These are phyloP conservation scores for Thunnus thynnus DNA, from an alignment of 2,113 vertebrate genomes.

Conservation along the genomic window DNA sequence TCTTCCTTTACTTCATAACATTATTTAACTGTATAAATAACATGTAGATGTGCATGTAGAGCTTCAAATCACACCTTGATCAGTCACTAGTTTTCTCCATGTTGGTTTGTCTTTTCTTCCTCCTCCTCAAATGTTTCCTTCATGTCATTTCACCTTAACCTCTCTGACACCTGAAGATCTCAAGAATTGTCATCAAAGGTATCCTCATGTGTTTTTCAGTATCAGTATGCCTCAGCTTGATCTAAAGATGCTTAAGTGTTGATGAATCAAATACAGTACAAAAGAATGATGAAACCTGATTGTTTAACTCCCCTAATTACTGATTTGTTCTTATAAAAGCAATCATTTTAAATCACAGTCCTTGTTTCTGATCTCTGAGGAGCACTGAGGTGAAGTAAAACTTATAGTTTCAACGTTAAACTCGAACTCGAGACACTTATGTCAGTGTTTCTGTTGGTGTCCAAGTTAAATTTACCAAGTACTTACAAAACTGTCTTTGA, in stretches of 20 bases:
- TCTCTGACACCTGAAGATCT: neutral
- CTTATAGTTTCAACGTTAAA: neutral
- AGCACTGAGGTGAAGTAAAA: slow-evolving; percentile 6
- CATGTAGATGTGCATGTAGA: slow-evolving; percentile 36
- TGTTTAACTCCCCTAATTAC: neutral
- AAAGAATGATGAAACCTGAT: slow-evolving; percentile 6
- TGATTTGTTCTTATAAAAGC: slow-evolving; percentile 1
- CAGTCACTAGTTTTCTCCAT: slow-evolving; percentile 17
- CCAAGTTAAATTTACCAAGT: neutral
- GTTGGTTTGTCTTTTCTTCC: neutral
- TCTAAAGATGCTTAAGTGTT: slow-evolving; percentile 23
- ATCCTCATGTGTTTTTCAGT: neutral
- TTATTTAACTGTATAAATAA: slow-evolving; percentile 50
- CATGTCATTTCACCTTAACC: neutral
- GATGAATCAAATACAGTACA: slow-evolving; percentile 38
- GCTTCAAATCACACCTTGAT: slow-evolving; percentile 21
- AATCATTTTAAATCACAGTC: neutral
- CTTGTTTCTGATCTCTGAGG: slow-evolving; percentile 11
- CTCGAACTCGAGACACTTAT: neutral
- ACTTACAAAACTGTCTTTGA: neutral
- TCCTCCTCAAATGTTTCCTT: neutral
- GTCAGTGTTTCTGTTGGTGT: slow-evolving; percentile 8
- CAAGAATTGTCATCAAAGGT: neutral
- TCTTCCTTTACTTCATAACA: neutral
- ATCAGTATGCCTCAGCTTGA: neutral